Base-by-base conservation (phyloP, 2,113 vertebrate species). In the Ptyas mucosa region DNA sequence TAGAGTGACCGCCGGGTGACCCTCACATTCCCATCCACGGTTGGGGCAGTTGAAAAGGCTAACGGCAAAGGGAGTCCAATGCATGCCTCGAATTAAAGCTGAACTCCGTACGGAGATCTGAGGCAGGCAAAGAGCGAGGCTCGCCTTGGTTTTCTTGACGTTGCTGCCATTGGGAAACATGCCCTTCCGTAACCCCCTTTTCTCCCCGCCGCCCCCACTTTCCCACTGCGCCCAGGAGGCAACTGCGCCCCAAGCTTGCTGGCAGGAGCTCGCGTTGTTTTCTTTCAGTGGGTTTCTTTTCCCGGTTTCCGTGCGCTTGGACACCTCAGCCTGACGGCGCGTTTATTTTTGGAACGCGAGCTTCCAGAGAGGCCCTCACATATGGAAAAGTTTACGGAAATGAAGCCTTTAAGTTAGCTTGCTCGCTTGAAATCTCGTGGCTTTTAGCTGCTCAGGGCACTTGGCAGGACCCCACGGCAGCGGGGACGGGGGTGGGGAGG, bases 381-480 rank as follows among this genome's bases (percentile, higher is more conserved):
- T 94, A 94, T 94, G 93, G 93, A 94, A 94, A 92, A 92, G 93
- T 91, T 94, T 94, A 94, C 88, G 91, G 93, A 90, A 92, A 94
- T 89, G 93, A 54, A 94, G 93, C 90, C 93, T 87, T 94, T 92
- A 86, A 89, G 88, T 90, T 86, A 90, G 88, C 49, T 61, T 86
- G 90, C 88, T 87, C 81, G 88, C 93, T 90, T 51, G 49, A 89
- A 89, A 94, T 55, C 93, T 94, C 81, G 75, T 94, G 93, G 87
- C 93, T 94, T 61, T 64, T 64, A 46, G 75, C 90, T 69, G 75
- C 91, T 91, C 90, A 26, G 93, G 93, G 90, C 55, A 46, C 91
- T 92, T 91, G 93, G 93, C 91, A 86, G 91, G 20, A 53, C n/a
- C 93, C 93, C 53, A 29, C 87, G 14, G 64, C 61, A 43, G 90